A percentile compares a stretch with the other conserved stretches of the same genome.
phyloP scores from a whole-genome alignment of 2,113 vertebrate genomes.

The Paradisaea rubra region DNA sequence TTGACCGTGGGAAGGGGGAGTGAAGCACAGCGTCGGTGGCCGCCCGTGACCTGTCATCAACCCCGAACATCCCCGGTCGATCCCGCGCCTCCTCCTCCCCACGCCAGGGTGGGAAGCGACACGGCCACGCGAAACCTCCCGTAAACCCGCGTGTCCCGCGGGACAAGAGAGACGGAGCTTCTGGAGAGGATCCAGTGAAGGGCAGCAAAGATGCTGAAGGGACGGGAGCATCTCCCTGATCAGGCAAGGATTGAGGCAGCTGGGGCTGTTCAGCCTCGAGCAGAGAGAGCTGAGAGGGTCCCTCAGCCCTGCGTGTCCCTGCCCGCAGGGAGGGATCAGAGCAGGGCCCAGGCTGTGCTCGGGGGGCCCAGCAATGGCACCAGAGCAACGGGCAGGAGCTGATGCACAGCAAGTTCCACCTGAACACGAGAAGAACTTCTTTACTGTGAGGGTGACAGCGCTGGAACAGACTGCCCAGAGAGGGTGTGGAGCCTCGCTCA shows the following conservation, averaged over 20 bases:
- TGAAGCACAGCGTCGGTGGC: background rate
- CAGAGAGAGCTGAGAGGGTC: background rate
- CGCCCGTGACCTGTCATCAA: accelerated
- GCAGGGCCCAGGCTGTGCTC: background rate
- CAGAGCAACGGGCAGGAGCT: background rate
- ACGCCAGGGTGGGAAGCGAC: background rate
- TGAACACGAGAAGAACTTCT: background rate
- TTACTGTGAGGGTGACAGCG: background rate
- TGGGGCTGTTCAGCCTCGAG: background rate
- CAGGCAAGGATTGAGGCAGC: background rate
- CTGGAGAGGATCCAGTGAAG: background rate
- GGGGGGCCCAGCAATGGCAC: background rate
- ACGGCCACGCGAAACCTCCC: background rate
- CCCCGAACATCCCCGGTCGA: accelerated
- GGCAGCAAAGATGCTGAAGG: background rate
- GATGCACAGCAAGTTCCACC: background rate
- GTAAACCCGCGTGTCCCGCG: background rate
- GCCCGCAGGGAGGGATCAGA: background rate
- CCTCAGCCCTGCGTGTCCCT: background rate
- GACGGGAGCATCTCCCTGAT: accelerated
- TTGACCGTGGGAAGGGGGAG: too few species aligned
- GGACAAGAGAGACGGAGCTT: background rate
- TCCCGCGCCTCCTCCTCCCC: background rate
- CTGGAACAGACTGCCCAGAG: background rate
- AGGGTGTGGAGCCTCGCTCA: background rate